phyloP scores from a whole-genome alignment of 2,113 vertebrate species.

The Morphnarchus princeps region DNA sequence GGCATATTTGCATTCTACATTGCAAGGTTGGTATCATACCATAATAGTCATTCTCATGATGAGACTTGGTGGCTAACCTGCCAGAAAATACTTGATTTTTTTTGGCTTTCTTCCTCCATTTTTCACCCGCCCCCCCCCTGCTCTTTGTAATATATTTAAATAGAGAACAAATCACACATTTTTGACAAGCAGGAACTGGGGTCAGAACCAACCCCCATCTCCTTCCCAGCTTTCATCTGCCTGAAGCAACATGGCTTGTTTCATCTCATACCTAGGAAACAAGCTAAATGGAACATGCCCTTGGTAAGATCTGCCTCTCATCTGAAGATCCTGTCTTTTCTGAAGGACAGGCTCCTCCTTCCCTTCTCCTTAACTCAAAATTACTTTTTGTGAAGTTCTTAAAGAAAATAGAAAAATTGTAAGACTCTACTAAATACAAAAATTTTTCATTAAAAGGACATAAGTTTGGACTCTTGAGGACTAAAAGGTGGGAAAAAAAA shows the following conservation, averaged over 20 bases:
- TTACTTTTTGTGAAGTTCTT: neutral
- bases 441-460: neutral
- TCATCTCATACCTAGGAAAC: slow-evolving; percentile 25
- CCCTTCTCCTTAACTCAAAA: neutral
- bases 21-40: neutral
- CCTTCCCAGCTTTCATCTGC: slow-evolving; percentile 40
- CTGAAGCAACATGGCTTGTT: slow-evolving; percentile 27
- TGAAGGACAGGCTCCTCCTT: neutral
- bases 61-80: slow-evolving; percentile 15
- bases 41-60: neutral
- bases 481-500: neutral
- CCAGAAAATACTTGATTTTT: slow-evolving; percentile 34
- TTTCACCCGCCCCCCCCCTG: slow-evolving; percentile 17
- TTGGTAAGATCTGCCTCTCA: neutral
- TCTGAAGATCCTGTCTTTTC: neutral
- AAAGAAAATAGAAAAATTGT: neutral
- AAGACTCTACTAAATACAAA: neutral
- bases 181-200: slow-evolving; percentile 41
- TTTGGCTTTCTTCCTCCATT: slow-evolving; percentile 49
- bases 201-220: slow-evolving; percentile 34
- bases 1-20: neutral
- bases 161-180: slow-evolving; percentile 32
- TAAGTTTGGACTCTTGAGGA: neutral
- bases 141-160: slow-evolving; percentile 33
- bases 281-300: slow-evolving; percentile 19